A percentile compares a stretch with the other conserved stretches of the same genome.
Evolutionary conservation across 2,888 invertebrate species (phyloP).

Genomic region (Chirona hameri): DNA sequence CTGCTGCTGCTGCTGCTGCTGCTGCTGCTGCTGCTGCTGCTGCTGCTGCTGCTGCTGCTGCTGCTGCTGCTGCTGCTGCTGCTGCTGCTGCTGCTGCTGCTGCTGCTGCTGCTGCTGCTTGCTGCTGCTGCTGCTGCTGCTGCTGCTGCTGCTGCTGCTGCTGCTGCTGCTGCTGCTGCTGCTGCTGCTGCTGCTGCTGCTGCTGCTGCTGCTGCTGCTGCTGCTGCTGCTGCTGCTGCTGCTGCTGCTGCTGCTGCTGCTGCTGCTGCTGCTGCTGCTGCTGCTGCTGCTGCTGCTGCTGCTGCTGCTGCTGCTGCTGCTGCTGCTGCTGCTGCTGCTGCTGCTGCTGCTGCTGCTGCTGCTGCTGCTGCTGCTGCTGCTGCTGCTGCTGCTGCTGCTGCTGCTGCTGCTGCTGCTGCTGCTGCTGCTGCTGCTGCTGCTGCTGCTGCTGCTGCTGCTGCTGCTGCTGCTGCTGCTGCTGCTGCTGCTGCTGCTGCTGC

Average conservation of each 20-base stretch:
- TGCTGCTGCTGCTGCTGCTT: too few relatives aligned
- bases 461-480: slow-evolving; percentile 24
- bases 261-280: neutral
- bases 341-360: neutral
- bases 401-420: neutral
- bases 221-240: slow-evolving; percentile 1
- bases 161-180: neutral
- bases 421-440: neutral
- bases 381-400: neutral
- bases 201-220: neutral
- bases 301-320: neutral
- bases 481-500: neutral
- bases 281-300: neutral
- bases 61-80: slow-evolving; percentile 1
- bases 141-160: neutral
- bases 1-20: neutral
- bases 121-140: neutral
- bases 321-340: slow-evolving; percentile 13
- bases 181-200: slow-evolving; percentile 7
- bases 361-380: neutral
- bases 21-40: slow-evolving; percentile 7
- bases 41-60: neutral
- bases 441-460: neutral
- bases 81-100: slow-evolving; percentile 4
- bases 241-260: slow-evolving; percentile 4